phyloP scores from a whole-genome alignment of 2,888 invertebrate genomes.

The Acanthacorydalis orientalis region DNA sequence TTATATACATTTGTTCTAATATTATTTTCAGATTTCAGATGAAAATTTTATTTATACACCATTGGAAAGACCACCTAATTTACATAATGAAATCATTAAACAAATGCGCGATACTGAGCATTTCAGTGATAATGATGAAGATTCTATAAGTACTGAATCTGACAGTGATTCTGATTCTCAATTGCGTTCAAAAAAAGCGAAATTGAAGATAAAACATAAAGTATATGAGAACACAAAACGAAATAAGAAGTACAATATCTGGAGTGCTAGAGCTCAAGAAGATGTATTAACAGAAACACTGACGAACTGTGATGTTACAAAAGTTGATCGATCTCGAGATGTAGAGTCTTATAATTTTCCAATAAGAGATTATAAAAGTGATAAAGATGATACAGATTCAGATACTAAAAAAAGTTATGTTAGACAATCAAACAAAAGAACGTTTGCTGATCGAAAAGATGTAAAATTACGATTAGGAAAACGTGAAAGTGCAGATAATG shows the following conservation, averaged over 20 bases:
- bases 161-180: slow-evolving; percentile 41
- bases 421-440: slow-evolving; percentile 35
- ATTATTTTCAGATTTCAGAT: slow-evolving; percentile 13
- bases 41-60: slow-evolving; percentile 38
- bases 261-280: slow-evolving; percentile 56
- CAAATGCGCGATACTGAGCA: slow-evolving; percentile 33
- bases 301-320: slow-evolving; percentile 59
- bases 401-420: slow-evolving; percentile 4
- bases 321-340: slow-evolving; percentile 42
- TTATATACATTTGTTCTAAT: not conserved
- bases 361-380: slow-evolving; percentile 36
- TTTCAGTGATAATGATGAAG: slow-evolving; percentile 36
- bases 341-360: slow-evolving; percentile 67
- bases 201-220: slow-evolving; percentile 28
- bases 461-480: slow-evolving; percentile 37
- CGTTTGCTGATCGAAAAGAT: slow-evolving; percentile 38
- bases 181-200: slow-evolving; percentile 34
- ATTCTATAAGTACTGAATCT: slow-evolving; percentile 28
- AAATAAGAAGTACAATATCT: slow-evolving; percentile 61
- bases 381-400: slow-evolving; percentile 6
- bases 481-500: slow-evolving; percentile 27
- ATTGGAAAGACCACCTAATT: slow-evolving; percentile 34
- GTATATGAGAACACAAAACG: slow-evolving; percentile 21
- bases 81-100: slow-evolving; percentile 25
- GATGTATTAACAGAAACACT: slow-evolving; percentile 64